These are phyloP conservation scores for Phacellophora camtschatica DNA, from an alignment of 30 jellyfish, hydroid and myxozoan species.

Conservation along the genomic window DNA sequence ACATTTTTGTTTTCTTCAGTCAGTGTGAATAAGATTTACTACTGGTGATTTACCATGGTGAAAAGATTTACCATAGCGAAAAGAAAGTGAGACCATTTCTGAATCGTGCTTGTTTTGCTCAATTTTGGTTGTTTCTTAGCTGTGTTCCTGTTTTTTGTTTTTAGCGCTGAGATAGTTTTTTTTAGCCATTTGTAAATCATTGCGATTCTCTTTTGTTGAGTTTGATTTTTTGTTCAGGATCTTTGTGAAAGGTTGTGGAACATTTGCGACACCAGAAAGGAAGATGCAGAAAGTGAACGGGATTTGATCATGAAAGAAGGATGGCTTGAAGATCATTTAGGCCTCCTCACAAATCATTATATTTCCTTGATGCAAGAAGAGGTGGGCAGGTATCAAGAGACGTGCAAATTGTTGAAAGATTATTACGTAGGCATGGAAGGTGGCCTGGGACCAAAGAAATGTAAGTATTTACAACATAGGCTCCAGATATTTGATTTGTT, in stretches of 20 bases:
- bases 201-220: neutral
- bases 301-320: slow-evolving; percentile 83
- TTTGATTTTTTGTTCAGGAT: slow-evolving; percentile 48
- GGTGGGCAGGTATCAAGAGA: slow-evolving; percentile 75
- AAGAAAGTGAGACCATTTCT: no score
- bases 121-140: no score
- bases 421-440: slow-evolving; percentile 93
- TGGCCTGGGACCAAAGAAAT: slow-evolving; percentile 63
- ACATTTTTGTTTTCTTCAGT: no score
- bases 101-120: no score
- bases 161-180: neutral
- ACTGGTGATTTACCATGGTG: no score
- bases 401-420: slow-evolving; percentile 78
- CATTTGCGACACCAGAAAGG: slow-evolving; percentile 92
- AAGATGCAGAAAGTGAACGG: slow-evolving; percentile 88
- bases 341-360: slow-evolving; percentile 78
- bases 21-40: no score
- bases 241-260: slow-evolving; percentile 94
- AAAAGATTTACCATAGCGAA: no score
- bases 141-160: no score
- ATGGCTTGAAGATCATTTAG: slow-evolving; percentile 92
- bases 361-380: slow-evolving; percentile 89
- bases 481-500: no score
- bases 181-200: neutral
- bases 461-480: no score